A percentile compares a stretch with the other conserved stretches of the same genome.
These are phyloP conservation scores for Paracanthobrama guichenoti DNA, from an alignment of 2,113 vertebrate species.

Conservation along the genomic window DNA sequence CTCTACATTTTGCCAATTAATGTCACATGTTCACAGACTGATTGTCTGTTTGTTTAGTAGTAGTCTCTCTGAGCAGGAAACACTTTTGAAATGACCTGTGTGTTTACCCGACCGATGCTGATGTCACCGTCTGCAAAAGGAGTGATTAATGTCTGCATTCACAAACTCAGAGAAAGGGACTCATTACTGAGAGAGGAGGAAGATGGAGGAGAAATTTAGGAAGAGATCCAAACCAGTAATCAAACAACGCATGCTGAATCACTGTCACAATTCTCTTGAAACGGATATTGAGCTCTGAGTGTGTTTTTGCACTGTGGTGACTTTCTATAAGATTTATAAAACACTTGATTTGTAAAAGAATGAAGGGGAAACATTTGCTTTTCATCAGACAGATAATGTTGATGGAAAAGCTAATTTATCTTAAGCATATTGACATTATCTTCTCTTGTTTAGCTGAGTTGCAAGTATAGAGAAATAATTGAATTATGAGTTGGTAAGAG, in stretches of 20 bases:
- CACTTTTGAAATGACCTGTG: conserved; percentile 43
- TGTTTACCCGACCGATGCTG: conserved; percentile 66
- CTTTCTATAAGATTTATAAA: background rate
- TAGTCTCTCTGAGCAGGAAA: conserved; percentile 26
- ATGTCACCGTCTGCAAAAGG: conserved; percentile 75
- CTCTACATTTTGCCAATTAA: conserved; percentile 55
- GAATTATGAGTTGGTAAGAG: background rate
- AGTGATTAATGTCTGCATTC: conserved; percentile 73
- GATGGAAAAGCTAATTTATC: background rate
- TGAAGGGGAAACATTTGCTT: background rate
- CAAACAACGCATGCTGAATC: background rate
- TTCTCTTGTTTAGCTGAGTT: background rate
- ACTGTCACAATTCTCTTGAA: background rate
- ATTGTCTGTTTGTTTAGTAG: conserved; percentile 68
- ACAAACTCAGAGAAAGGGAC: background rate
- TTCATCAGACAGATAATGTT: background rate
- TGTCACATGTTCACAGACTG: conserved; percentile 55
- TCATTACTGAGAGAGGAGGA: conserved; percentile 11
- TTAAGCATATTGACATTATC: background rate
- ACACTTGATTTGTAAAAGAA: background rate
- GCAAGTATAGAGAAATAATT: background rate
- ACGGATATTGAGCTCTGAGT: background rate
- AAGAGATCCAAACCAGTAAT: background rate
- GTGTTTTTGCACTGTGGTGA: background rate
- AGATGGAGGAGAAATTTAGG: background rate